phyloP scores from a whole-genome alignment of 2,113 vertebrate species.

The Prionailurus viverrinus region DNA sequence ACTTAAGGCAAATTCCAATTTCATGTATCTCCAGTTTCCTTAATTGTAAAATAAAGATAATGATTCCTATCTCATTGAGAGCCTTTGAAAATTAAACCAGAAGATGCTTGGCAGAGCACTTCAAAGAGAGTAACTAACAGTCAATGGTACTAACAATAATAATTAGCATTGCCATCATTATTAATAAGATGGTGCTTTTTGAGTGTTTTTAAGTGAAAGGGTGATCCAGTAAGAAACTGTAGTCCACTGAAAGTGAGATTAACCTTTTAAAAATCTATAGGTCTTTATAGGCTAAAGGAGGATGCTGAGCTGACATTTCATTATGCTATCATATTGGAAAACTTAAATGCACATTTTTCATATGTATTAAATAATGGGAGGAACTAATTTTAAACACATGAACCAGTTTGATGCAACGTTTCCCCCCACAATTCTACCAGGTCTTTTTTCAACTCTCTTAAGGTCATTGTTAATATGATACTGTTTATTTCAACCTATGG shows the following conservation, averaged over 20 bases:
- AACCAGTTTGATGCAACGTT: not conserved
- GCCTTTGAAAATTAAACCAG: constrained; percentile 17
- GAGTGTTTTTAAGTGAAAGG: not conserved
- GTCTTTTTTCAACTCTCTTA: constrained; percentile 20
- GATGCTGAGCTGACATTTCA: not conserved
- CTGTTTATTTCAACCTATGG: constrained; percentile 17
- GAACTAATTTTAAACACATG: constrained; percentile 58
- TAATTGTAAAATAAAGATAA: not conserved
- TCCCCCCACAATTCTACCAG: not conserved
- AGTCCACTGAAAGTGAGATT: not conserved
- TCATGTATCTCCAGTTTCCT: not conserved
- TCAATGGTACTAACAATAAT: not conserved
- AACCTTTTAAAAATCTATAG: constrained; percentile 14
- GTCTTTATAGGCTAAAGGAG: not conserved
- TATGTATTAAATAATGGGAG: not conserved
- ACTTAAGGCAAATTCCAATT: not conserved
- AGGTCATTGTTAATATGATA: not conserved
- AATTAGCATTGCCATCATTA: not conserved
- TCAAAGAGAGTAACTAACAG: not conserved
- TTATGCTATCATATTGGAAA: not conserved
- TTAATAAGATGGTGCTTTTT: not conserved
- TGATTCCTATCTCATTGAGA: not conserved
- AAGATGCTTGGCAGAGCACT: not conserved
- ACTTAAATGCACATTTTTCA: not conserved
- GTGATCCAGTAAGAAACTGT: not conserved